Percentiles rank a stretch among this genome's conserved stretches.
Evolutionary conservation across 2,797 vertebrate species (phyloP).

Genomic region (Sebastes dallii): DNA sequence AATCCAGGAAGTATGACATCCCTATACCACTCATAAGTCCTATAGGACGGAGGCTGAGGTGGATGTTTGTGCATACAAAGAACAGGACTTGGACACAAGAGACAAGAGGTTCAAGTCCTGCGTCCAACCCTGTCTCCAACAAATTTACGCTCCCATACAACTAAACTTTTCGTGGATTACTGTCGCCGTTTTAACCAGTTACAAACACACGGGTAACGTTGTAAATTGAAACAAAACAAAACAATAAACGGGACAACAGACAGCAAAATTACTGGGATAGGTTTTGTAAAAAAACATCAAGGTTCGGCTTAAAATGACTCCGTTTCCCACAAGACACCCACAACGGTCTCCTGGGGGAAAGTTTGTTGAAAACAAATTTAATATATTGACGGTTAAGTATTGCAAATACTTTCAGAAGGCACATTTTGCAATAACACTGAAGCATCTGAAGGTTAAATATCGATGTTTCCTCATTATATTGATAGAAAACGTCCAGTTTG

Average conservation of each 20-base stretch:
- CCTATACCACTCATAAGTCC: neutral
- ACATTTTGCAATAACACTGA: neutral
- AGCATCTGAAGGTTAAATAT: neutral
- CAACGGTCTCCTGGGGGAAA: accelerated
- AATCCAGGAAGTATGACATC: neutral
- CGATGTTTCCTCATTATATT: neutral
- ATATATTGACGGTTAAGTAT: neutral
- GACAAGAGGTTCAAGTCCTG: neutral
- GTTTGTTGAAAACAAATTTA: neutral
- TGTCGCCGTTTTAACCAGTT: too few species aligned
- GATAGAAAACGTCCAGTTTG: neutral
- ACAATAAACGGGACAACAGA: too few species aligned
- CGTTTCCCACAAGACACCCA: too few species aligned
- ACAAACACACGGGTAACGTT: accelerated
- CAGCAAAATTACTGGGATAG: too few species aligned
- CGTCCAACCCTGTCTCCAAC: neutral
- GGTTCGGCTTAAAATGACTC: too few species aligned
- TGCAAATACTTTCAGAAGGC: neutral
- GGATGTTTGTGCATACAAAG: neutral
- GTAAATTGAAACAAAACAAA: too few species aligned
- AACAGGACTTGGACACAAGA: neutral
- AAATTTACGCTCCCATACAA: too few species aligned
- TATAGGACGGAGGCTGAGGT: neutral
- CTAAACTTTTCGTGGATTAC: too few species aligned
- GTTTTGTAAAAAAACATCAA: accelerated